Evolutionary conservation across 2,888 invertebrate genomes (phyloP).

Genomic region (Platynereis dumerilii): DNA sequence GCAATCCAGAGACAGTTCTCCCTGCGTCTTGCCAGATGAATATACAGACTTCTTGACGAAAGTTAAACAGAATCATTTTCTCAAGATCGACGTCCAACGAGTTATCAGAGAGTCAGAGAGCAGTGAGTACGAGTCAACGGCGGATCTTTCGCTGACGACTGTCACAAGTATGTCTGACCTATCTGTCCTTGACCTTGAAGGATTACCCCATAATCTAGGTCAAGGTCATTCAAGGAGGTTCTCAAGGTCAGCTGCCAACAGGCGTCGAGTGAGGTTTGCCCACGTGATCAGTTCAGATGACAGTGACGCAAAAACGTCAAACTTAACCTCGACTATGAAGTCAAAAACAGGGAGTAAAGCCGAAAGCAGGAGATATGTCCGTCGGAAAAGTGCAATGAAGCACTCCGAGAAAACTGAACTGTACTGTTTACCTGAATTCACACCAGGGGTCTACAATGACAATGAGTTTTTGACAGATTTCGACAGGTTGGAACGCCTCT

Average conservation of each 20-base stretch:
- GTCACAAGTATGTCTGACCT: slow-evolving; percentile 25
- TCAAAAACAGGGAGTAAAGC: background rate
- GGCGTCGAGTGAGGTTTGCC: background rate
- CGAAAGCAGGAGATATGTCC: background rate
- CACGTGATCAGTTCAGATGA: background rate
- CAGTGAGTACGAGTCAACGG: slow-evolving; percentile 23
- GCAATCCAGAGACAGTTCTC: background rate
- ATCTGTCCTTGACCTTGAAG: slow-evolving; percentile 10
- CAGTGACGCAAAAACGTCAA: background rate
- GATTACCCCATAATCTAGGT: background rate
- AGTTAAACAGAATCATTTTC: slow-evolving; percentile 19
- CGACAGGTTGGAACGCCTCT: slow-evolving; percentile 20
- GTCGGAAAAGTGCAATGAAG: background rate
- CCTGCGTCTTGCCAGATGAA: background rate
- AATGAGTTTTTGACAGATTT: background rate
- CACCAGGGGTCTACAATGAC: background rate
- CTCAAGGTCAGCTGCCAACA: background rate
- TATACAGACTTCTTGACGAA: slow-evolving; percentile 24
- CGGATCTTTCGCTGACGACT: slow-evolving; percentile 19
- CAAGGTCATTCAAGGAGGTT: background rate
- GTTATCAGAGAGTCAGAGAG: slow-evolving; percentile 25
- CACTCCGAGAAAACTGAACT: slow-evolving; percentile 7
- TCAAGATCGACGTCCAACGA: slow-evolving; percentile 21
- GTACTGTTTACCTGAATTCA: slow-evolving; percentile 22
- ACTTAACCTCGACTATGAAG: background rate